Conservation (phyloP, 2,888 invertebrate genomes). For the Allophyes oxyacanthae region DNA sequence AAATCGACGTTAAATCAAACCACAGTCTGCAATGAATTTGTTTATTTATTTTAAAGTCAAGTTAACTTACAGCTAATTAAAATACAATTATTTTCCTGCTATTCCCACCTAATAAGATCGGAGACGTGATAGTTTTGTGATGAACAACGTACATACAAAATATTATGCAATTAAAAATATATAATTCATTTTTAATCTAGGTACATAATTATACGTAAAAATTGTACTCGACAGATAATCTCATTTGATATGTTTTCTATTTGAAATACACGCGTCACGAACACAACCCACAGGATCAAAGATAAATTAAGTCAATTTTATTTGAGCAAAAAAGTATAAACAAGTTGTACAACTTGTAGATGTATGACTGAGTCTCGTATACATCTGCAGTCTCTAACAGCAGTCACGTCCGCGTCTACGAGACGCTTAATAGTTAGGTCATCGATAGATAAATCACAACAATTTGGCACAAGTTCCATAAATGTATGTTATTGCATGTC, state of each 20-base stretch:
- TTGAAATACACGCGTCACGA: slow-evolving; percentile 12
- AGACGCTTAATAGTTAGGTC: slow-evolving; percentile 6
- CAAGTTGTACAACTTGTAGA: not conserved
- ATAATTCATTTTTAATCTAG: slow-evolving; percentile 9
- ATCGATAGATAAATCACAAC: slow-evolving; percentile 39
- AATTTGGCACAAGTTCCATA: slow-evolving; percentile 52
- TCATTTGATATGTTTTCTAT: slow-evolving; percentile 38
- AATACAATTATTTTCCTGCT: slow-evolving; percentile 16
- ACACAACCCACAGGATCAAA: slow-evolving; percentile 11
- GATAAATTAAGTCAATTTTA: slow-evolving; percentile 7
- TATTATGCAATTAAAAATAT: slow-evolving; percentile 8
- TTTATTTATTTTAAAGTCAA: slow-evolving; percentile 32
- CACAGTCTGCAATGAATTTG: slow-evolving; percentile 6
- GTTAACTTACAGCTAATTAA: slow-evolving; percentile 28
- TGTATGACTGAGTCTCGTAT: not conserved
- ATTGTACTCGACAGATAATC: slow-evolving; percentile 42
- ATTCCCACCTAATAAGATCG: slow-evolving; percentile 14
- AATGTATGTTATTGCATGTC: slow-evolving; percentile 6
- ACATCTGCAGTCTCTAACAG: not conserved
- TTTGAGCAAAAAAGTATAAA: slow-evolving; percentile 42
- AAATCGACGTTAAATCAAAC: slow-evolving; percentile 1
- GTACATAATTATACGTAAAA: slow-evolving; percentile 24
- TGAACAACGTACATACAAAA: slow-evolving; percentile 17
- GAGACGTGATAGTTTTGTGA: slow-evolving; percentile 24
- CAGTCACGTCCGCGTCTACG: not conserved